Evolutionary conservation across 2,113 vertebrate species (phyloP).

Genomic region (Meles meles): DNA sequence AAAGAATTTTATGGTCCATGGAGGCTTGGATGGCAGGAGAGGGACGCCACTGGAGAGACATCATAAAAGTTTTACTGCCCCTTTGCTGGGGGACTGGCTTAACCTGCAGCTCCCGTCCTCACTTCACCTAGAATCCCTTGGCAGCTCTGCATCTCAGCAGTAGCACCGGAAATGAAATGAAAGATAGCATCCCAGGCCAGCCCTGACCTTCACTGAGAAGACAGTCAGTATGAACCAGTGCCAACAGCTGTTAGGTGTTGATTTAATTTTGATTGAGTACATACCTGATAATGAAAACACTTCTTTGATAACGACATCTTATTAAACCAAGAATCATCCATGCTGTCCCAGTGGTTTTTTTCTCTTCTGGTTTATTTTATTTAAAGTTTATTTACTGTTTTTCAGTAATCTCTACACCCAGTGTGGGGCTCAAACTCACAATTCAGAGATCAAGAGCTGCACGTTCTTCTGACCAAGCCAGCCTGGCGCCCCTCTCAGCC

Average conservation of each 20-base stretch:
- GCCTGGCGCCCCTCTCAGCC: neutral
- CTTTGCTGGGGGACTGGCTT: neutral
- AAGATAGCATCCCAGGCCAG: neutral
- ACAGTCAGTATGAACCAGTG: neutral
- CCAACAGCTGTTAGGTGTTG: neutral
- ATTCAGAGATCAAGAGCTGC: neutral
- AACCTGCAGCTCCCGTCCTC: neutral
- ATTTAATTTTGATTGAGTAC: neutral
- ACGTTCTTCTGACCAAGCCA: neutral
- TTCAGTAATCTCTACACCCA: neutral
- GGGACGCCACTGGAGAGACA: neutral
- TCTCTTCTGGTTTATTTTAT: neutral
- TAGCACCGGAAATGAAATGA: neutral
- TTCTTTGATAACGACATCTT: neutral
- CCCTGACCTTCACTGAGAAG: neutral
- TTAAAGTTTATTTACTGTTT: neutral
- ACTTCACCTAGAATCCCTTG: rapidly evolving
- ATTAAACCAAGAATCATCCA: neutral
- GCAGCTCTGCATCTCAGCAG: neutral
- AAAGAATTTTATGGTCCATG: neutral
- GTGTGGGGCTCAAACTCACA: neutral
- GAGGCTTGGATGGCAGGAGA: neutral
- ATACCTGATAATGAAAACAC: no score
- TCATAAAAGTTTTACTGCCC: neutral
- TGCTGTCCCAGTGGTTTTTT: neutral